Evolutionary conservation across 2,113 vertebrate species (phyloP).

Genomic region (Cygnus atratus): DNA sequence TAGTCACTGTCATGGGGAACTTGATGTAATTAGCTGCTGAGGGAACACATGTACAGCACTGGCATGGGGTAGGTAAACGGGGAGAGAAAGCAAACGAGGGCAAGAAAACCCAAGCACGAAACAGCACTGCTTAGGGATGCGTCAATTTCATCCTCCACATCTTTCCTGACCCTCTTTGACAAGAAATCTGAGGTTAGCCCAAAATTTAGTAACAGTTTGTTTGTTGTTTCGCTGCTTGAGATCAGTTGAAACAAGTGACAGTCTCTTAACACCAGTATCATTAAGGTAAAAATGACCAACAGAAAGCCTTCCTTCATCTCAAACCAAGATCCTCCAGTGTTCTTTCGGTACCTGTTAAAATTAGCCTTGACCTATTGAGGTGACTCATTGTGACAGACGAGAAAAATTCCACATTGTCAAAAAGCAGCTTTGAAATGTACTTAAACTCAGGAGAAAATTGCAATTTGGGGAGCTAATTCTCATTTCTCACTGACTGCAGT

Average conservation of each 20-base stretch:
- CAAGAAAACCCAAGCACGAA: neutral
- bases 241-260: neutral
- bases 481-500: constrained; percentile 30
- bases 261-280: neutral
- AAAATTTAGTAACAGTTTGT: neutral
- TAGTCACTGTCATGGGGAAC: neutral
- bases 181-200: neutral
- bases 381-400: neutral
- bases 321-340: neutral
- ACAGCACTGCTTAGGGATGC: fast-evolving
- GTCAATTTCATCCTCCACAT: neutral
- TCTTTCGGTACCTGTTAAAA: neutral
- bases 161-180: neutral
- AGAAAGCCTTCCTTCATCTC: neutral
- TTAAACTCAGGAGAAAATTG: neutral
- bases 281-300: neutral
- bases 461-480: constrained; percentile 10
- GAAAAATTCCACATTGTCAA: constrained; percentile 9
- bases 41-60: neutral
- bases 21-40: neutral
- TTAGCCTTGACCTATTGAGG: neutral
- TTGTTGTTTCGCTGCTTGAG: neutral
- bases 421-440: constrained; percentile 4
- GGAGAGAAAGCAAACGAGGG: neutral
- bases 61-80: neutral